A percentile compares a stretch with the other conserved stretches of the same genome.
Conservation (phyloP, 1,140 invertebrate genomes). For the Solenopsis fugax region DNA sequence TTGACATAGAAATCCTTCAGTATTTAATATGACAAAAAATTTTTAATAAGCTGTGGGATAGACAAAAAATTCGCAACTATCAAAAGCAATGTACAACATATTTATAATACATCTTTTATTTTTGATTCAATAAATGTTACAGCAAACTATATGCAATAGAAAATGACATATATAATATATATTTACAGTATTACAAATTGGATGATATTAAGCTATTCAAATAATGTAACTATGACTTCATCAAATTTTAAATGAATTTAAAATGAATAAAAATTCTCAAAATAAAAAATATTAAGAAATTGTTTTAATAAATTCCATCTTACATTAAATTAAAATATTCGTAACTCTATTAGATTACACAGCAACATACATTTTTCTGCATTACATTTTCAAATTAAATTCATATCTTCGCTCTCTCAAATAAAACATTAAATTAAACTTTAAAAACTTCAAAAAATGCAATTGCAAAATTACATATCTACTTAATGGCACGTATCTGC, state of each 20-base stretch:
- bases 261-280: neutral
- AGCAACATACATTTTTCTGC: neutral
- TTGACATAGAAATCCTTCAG: neutral
- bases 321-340: neutral
- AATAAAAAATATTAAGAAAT: neutral
- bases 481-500: neutral
- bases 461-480: neutral
- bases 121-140: constrained; percentile 15
- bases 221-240: neutral
- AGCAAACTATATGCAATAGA: constrained; percentile 6
- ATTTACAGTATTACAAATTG: constrained; percentile 22
- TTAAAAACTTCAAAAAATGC: neutral
- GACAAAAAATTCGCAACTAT: neutral
- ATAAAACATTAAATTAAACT: neutral
- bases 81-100: neutral
- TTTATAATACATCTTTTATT: constrained; percentile 35
- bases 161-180: constrained; percentile 2
- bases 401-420: neutral
- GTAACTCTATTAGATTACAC: neutral
- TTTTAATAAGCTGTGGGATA: neutral
- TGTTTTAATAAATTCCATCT: neutral
- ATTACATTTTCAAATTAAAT: neutral
- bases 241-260: neutral
- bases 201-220: neutral
- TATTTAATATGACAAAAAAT: constrained; percentile 7